Evolutionary conservation across 2,888 invertebrate genomes (phyloP).

Genomic region (Platycnemis pennipes): DNA sequence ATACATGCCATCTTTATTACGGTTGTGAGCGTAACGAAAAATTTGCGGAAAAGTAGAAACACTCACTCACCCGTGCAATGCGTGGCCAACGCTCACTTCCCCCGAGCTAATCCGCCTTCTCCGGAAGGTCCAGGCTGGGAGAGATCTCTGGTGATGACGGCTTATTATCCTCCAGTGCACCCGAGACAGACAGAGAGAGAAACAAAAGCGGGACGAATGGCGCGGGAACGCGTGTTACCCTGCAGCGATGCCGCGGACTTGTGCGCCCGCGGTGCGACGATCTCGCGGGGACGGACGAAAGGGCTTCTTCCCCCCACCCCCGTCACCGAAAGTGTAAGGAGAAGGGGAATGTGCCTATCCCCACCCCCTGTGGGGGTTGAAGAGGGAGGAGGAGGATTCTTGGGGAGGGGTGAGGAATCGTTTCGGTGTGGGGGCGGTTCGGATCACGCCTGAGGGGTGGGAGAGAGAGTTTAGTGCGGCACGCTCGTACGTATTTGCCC

Average conservation of each 20-base stretch:
- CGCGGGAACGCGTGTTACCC: not conserved
- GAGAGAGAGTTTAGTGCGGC: not conserved
- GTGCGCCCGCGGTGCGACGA: not conserved
- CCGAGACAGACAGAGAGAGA: not conserved
- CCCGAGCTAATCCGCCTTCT: not conserved
- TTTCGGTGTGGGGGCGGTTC: not conserved
- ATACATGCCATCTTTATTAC: too few species aligned
- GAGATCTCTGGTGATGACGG: not conserved
- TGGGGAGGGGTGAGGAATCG: not conserved
- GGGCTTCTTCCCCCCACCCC: not conserved
- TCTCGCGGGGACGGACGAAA: not conserved
- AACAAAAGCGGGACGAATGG: not conserved
- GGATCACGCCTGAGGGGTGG: not conserved
- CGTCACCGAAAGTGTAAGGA: not conserved
- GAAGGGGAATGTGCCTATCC: not conserved
- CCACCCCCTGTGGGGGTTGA: not conserved
- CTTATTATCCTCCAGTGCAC: not conserved
- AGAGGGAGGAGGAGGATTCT: not conserved
- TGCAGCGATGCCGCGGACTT: conserved; percentile 24
- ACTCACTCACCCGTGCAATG: too few species aligned
- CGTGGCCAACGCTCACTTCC: not conserved
- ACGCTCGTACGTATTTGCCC: not conserved
- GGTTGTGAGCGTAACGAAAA: too few species aligned
- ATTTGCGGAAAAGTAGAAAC: too few species aligned
- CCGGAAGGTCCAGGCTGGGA: not conserved